Evolutionary conservation across 1,140 invertebrate genomes (phyloP).

Genomic region (Pinna nobilis): DNA sequence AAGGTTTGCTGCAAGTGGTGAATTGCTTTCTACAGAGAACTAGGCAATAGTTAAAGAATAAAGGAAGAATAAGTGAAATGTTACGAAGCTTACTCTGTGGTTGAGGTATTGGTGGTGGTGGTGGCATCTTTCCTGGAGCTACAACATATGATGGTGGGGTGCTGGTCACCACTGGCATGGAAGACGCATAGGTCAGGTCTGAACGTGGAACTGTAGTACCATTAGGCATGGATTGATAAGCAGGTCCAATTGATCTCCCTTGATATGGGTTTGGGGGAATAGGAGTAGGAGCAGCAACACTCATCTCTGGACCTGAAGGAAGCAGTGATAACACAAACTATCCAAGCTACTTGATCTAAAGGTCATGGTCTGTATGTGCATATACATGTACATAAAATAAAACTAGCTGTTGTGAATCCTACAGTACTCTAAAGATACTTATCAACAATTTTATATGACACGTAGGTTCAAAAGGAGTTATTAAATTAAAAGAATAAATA

Average conservation of each 20-base stretch:
- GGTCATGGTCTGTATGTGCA: no score
- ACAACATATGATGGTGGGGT: conserved; percentile 55
- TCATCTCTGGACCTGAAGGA: conserved; percentile 43
- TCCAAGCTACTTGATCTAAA: no score
- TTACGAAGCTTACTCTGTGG: conserved; percentile 13
- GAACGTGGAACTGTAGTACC: conserved; percentile 34
- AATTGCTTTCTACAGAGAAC: no score
- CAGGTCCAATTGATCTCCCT: conserved; percentile 42
- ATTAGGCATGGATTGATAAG: conserved; percentile 40
- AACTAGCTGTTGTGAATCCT: no score
- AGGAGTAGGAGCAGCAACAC: conserved; percentile 26
- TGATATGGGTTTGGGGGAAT: conserved; percentile 48
- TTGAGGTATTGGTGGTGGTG: conserved; percentile 27
- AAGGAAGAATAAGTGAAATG: not conserved
- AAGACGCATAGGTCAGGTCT: conserved; percentile 41
- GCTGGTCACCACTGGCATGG: conserved; percentile 55
- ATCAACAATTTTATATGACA: no score
- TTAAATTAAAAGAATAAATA: no score
- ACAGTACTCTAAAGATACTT: no score
- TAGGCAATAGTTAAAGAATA: no score
- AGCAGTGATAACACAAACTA: no score
- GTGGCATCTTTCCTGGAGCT: conserved; percentile 52
- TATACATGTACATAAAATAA: no score
- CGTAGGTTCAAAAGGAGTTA: no score
- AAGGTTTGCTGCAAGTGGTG: no score